Conservation (phyloP, 2,797 vertebrate species). For the Falco concolor region DNA sequence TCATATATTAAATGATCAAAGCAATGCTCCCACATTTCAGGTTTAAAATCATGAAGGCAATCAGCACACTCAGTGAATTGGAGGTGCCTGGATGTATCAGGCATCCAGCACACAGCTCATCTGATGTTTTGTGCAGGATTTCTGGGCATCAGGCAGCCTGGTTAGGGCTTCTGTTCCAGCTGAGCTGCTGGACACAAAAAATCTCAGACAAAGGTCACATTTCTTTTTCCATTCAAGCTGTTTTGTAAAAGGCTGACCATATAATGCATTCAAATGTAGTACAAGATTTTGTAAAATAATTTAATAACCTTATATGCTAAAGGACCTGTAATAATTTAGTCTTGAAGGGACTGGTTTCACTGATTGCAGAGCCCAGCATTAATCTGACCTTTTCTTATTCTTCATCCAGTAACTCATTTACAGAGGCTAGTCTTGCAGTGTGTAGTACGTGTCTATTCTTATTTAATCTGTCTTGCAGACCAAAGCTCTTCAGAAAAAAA, state of each 20-base stretch:
- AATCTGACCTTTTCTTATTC: conserved; percentile 12
- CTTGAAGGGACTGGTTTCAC: not conserved
- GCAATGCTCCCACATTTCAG: not conserved
- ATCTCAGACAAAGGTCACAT: not conserved
- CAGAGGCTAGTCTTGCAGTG: not conserved
- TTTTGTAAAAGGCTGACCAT: not conserved
- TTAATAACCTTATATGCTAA: not conserved
- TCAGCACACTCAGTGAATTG: not conserved
- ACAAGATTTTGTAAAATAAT: not conserved
- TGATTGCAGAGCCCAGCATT: not conserved
- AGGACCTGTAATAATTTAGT: not conserved
- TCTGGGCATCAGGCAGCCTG: not conserved
- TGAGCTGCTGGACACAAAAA: not conserved
- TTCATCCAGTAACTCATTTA: not conserved
- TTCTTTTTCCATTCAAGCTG: not conserved
- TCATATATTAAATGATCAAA: not conserved
- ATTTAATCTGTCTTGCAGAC: not conserved
- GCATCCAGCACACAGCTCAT: too few species aligned
- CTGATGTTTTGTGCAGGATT: not conserved
- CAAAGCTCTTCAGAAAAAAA: not conserved
- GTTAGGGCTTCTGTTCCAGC: not conserved
- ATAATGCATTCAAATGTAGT: not conserved
- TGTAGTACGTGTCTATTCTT: not conserved
- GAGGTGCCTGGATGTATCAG: not conserved
- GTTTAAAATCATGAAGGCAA: not conserved